Base-by-base conservation (phyloP, 2,888 invertebrate species). In the Ptychoptera albimana region DNA sequence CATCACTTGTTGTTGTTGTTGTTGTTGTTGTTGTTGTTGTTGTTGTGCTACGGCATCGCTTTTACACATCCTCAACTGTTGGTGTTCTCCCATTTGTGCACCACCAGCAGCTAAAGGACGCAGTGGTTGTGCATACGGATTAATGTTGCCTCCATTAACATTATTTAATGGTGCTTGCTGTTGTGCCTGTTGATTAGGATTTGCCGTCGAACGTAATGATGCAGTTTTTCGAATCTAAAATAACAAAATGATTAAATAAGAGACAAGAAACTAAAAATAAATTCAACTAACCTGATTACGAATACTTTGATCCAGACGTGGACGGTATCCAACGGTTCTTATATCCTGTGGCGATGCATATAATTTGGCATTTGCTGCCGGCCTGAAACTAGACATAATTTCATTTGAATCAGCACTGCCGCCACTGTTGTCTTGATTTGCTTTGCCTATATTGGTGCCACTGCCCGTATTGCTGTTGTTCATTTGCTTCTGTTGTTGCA, bases 271-370 rank as follows among this genome's bases (percentile, higher is more conserved):
- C 16, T 31, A 9, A 39, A 31, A 43, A 31, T 13, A 39, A 12
- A 29, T 2, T 10, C 43, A 43, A 4, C 14, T 37, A 43, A 58
- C 59, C 51, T 56, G 57, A 43, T 59, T 56, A 47, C 60, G 34
- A 53, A 52, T 48, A 15, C 29, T 39, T 9, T 72, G 66, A 45
- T 69, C 50, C 51, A 69, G 72, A 47, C 70, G 69, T 34, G 73
- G 70, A 50, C 75, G 67, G 54, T 75, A 74, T 15, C 79, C 82
- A 35, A 83, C 79, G 40, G 75, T 74, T 58, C 79, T 83, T 57
- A 85, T 74, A 61, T 86, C 87, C 56, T 83, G 80, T 12, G 92
- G 92, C 45, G 87, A 84, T 30, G 91, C 91, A 66, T 89, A 91
- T 48, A 93, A 71, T 61, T 85, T 84, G 43, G 86, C 85, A 64